Evolutionary conservation across 2,888 invertebrate genomes (phyloP), one percentile per base, ranked within the genome.

Genomic region (Buathra laborator): DNA sequence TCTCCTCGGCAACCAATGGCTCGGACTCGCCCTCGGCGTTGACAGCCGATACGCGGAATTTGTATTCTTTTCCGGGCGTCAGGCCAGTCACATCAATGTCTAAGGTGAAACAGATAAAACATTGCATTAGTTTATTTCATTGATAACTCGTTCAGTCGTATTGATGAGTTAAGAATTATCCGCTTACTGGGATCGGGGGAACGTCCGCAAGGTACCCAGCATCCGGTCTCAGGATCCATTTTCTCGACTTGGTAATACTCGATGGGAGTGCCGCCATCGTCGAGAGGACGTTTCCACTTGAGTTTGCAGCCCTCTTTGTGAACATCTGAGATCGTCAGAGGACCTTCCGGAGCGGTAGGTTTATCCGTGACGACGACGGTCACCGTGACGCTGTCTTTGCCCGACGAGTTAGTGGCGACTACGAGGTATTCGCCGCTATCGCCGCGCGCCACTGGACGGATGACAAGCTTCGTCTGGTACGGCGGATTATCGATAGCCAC

Each of bases 191-290:
- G 97, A 89, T 98, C 98, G 56, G 96, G 96, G 12, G 97, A 96
- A 87, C 98, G 95, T 19, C 97, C 97, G 91, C 97, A 98, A 0
- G 98, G 98, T 87, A 98, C 96, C 98, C 98, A 98, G 92, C 96
- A 96, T 6, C 98, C 98, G 75, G 97, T 97, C 90, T 97, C 97
- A 0, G 97, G 97, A 93, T 99, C 99, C 95, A 98, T 96, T 92
- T 98, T 99, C 93, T 99, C 99, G 68, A 99, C 96, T 93, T 99
- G 97, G 94, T 99, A 99, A 93, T 98, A 98, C 92, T 98, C 98
- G 93, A 99, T 98, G 46, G 99, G 99, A 86, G 96, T 96, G 43
- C 99, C 99, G 64, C 99, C 99, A 94, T 99, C 99, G 94, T 99
- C 99, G 92, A 97, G 96, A 1, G 99, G 99, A 72, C 98, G 95